Evolutionary conservation across 2,113 vertebrate species (phyloP).

Genomic region (Anarhynchus alexandrinus): DNA sequence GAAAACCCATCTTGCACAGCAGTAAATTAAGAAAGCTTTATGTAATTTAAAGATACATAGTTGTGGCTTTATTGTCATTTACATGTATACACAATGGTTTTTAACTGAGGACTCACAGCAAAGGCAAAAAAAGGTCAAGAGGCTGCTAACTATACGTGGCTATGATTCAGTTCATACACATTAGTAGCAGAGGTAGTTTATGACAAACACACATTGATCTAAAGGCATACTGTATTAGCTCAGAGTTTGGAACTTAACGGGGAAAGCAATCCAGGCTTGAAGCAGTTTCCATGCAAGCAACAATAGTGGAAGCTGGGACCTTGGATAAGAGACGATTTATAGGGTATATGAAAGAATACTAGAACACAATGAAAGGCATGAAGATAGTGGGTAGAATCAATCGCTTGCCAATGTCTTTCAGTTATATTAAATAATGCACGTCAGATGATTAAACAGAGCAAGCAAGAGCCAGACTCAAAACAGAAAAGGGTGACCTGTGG

Average conservation of each 20-base stretch:
- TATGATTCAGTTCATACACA: neutral
- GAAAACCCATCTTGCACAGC: neutral
- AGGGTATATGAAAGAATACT: neutral
- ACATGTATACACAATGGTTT: neutral
- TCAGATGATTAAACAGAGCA: neutral
- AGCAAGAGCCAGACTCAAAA: neutral
- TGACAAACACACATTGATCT: neutral
- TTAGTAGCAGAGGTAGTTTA: neutral
- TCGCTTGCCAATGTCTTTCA: neutral
- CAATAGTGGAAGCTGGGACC: accelerated
- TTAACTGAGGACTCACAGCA: neutral
- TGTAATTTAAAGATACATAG: neutral
- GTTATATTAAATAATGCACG: neutral
- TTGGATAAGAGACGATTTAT: neutral
- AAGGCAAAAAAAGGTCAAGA: neutral
- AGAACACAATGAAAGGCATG: neutral
- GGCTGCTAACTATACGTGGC: neutral
- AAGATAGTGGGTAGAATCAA: neutral
- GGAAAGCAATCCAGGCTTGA: neutral
- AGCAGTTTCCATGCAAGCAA: neutral
- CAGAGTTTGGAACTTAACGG: neutral
- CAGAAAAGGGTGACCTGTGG: neutral
- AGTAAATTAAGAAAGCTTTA: neutral
- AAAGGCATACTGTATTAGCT: neutral
- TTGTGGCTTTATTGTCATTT: neutral